These are phyloP conservation scores for Nematostella vectensis DNA, from an alignment of 92 coral and sea anemone species.

Conservation along the genomic window DNA sequence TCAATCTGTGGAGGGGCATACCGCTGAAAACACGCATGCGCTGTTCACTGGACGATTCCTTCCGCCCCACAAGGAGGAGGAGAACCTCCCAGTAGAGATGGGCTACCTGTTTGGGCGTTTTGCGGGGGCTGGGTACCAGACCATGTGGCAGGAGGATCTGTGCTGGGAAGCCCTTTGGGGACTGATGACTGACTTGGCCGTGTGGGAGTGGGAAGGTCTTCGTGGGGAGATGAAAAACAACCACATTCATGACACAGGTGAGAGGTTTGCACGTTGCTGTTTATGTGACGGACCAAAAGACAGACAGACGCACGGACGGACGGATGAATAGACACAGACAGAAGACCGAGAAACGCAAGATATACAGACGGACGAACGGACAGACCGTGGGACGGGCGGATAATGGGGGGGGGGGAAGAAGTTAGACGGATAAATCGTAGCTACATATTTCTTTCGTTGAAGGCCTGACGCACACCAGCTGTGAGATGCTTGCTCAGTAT, in stretches of 20 bases:
- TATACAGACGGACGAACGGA: too few relatives aligned
- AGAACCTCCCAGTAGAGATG: constrained; percentile 38
- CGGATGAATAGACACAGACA: too few relatives aligned
- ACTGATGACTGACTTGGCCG: constrained; percentile 40
- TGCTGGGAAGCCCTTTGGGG: constrained; percentile 77
- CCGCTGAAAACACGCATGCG: too few relatives aligned
- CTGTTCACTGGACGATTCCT: constrained; percentile 51
- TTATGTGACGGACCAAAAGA: too few relatives aligned
- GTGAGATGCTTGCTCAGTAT: constrained; percentile 45
- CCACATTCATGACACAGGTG: constrained; percentile 66
- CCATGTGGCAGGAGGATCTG: constrained; percentile 74
- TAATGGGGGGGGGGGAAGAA: too few relatives aligned
- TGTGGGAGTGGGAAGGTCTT: constrained; percentile 34
- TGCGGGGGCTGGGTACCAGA: constrained; percentile 75
- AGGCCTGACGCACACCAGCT: constrained; percentile 86
- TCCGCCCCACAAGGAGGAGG: constrained; percentile 21
- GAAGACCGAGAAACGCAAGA: too few relatives aligned
- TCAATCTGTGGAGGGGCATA: constrained; percentile 70
- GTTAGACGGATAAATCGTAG: too few relatives aligned
- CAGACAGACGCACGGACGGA: too few relatives aligned
- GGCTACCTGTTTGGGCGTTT: constrained; percentile 55
- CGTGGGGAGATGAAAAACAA: constrained; percentile 16
- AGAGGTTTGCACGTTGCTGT: too few relatives aligned
- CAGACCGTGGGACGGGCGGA: too few relatives aligned
- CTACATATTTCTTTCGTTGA: not conserved